Conservation (phyloP, 2,888 invertebrate genomes). For the Drosophila longiperda region DNA sequence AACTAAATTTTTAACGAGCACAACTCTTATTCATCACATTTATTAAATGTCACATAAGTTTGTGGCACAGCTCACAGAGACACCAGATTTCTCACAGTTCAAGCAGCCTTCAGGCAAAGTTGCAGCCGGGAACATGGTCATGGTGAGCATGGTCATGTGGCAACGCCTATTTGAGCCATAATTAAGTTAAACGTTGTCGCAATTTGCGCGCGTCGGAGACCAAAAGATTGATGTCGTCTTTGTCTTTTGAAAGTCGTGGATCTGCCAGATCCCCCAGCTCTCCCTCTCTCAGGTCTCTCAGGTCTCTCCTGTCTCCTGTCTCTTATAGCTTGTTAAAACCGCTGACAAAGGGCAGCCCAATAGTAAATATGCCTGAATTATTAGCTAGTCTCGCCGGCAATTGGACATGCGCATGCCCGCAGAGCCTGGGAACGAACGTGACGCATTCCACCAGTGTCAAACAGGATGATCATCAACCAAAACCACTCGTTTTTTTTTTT, state of each 20-base stretch:
- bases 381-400: slow-evolving; percentile 63
- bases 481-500: background rate
- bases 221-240: slow-evolving; percentile 76
- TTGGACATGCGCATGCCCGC: slow-evolving; percentile 71
- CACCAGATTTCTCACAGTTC: slow-evolving; percentile 31
- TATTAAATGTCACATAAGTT: slow-evolving; percentile 53
- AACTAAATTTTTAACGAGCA: slow-evolving; percentile 5
- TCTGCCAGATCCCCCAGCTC: slow-evolving; percentile 21
- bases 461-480: slow-evolving; percentile 19
- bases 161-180: slow-evolving; percentile 80
- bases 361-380: slow-evolving; percentile 77
- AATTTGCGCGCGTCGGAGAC: slow-evolving; percentile 71
- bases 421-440: slow-evolving; percentile 65
- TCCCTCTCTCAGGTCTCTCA: background rate
- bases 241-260: slow-evolving; percentile 49
- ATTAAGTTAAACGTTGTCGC: slow-evolving; percentile 82
- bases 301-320: background rate
- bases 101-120: slow-evolving; percentile 10
- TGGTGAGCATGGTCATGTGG: slow-evolving; percentile 52
- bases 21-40: slow-evolving; percentile 25
- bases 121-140: slow-evolving; percentile 65
- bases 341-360: slow-evolving; percentile 58
- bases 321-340: slow-evolving; percentile 63
- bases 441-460: slow-evolving; percentile 36
- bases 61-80: slow-evolving; percentile 31